Conservation (phyloP, 2,113 vertebrate genomes). For the Dicerorhinus sumatrensis region DNA sequence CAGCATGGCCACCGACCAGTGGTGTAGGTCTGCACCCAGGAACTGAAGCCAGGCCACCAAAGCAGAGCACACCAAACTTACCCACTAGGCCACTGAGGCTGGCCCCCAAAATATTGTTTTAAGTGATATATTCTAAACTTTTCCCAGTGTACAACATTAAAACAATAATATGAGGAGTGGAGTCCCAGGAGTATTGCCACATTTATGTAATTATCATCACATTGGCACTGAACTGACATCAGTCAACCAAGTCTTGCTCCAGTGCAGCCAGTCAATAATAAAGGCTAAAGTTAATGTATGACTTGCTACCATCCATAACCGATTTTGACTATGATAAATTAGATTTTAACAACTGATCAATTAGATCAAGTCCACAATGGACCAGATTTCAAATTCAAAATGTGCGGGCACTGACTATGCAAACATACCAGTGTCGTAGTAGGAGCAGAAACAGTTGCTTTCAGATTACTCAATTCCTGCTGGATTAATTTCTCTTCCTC, state of each 20-base stretch:
- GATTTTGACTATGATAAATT: neutral
- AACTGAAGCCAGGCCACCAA: too few relatives aligned
- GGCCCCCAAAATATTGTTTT: neutral
- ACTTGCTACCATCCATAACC: neutral
- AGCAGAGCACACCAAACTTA: too few relatives aligned
- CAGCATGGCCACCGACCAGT: too few relatives aligned
- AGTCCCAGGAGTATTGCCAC: neutral
- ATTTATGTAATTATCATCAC: neutral
- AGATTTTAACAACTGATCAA: slow-evolving; percentile 1
- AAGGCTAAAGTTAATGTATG: neutral
- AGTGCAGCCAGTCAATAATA: neutral
- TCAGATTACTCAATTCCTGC: slow-evolving; percentile 93
- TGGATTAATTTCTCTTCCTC: slow-evolving; percentile 98
- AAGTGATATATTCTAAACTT: neutral
- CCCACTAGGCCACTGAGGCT: too few relatives aligned
- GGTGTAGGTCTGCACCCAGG: too few relatives aligned
- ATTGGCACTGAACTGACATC: neutral
- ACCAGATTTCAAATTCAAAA: neutral
- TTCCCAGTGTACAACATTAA: neutral
- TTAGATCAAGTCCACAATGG: neutral
- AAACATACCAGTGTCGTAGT: slow-evolving; percentile 92
- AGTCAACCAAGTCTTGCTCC: neutral
- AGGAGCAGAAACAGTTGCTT: slow-evolving; percentile 94
- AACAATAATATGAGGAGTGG: neutral
- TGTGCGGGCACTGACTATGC: neutral